These are phyloP conservation scores for Cinara cedri DNA, from an alignment of 2,888 invertebrate species.

Conservation along the genomic window DNA sequence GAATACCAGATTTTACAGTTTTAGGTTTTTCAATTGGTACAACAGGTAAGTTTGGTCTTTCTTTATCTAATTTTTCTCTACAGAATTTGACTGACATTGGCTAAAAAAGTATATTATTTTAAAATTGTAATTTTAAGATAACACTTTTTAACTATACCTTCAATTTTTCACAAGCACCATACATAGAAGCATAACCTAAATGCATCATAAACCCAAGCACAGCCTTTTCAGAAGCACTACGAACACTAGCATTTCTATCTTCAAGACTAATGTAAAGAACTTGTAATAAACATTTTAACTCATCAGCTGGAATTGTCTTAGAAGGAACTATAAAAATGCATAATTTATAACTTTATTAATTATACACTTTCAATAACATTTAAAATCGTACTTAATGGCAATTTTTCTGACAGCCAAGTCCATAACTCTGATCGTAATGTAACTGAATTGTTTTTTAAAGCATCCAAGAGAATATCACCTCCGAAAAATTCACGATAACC, in stretches of 20 bases:
- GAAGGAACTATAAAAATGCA: slow-evolving; percentile 63
- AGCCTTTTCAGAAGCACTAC: slow-evolving; percentile 88
- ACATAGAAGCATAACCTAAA: slow-evolving; percentile 81
- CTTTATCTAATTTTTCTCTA: slow-evolving; percentile 60
- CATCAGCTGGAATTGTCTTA: slow-evolving; percentile 80
- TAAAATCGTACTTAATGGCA: slow-evolving; percentile 71
- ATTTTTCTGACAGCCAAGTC: slow-evolving; percentile 82
- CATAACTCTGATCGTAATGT: slow-evolving; percentile 80
- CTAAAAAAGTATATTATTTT: slow-evolving; percentile 41
- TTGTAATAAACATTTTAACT: slow-evolving; percentile 78
- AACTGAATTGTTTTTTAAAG: slow-evolving; percentile 84
- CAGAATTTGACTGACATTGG: slow-evolving; percentile 58
- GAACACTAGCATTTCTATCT: slow-evolving; percentile 88
- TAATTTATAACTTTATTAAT: not conserved
- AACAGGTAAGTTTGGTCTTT: slow-evolving; percentile 60
- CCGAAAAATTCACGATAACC: slow-evolving; percentile 84
- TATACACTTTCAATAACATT: not conserved
- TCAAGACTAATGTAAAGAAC: slow-evolving; percentile 82
- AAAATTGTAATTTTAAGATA: not conserved
- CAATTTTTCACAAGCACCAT: slow-evolving; percentile 76
- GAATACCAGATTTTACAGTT: slow-evolving; percentile 51
- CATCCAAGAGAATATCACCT: slow-evolving; percentile 87
- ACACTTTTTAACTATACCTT: slow-evolving; percentile 67
- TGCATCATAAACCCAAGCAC: slow-evolving; percentile 93
- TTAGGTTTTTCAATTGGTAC: slow-evolving; percentile 56